A percentile compares a stretch with the other conserved stretches of the same genome.
Evolutionary conservation across 2,113 vertebrate genomes (phyloP).

Genomic region (Neolamprologus tretocephalus): DNA sequence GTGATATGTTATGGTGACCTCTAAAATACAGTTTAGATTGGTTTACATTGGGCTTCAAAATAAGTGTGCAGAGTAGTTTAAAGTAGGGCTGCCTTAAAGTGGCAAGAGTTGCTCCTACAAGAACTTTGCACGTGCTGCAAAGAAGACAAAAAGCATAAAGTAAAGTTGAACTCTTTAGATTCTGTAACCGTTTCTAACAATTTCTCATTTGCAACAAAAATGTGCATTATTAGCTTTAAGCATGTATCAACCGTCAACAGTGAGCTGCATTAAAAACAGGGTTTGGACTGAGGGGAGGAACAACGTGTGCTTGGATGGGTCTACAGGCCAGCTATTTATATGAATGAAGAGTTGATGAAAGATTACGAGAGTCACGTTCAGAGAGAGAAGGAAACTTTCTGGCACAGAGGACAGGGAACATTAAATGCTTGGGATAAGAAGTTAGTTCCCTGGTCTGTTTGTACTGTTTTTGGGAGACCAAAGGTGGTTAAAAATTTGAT

Average conservation of each 20-base stretch:
- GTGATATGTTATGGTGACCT: background rate
- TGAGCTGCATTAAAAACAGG: background rate
- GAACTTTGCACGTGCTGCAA: background rate
- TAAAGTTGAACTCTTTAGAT: background rate
- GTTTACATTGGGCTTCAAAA: background rate
- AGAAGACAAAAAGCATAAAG: background rate
- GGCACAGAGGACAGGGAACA: background rate
- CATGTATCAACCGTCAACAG: background rate
- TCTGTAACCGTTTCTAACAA: background rate
- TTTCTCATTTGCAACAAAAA: background rate
- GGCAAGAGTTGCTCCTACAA: background rate
- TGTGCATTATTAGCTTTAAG: background rate
- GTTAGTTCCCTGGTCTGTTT: background rate
- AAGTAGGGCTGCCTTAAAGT: background rate
- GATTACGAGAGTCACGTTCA: background rate
- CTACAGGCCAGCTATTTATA: background rate
- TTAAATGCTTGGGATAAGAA: background rate
- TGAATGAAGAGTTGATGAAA: background rate
- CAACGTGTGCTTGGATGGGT: background rate
- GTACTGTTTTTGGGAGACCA: background rate
- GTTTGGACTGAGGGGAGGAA: background rate
- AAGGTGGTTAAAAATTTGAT: background rate
- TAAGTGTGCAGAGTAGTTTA: background rate
- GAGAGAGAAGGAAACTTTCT: background rate
- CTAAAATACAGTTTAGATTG: background rate